Evolutionary conservation across 2,797 vertebrate genomes (phyloP).

Genomic region (Halcyon badia): DNA sequence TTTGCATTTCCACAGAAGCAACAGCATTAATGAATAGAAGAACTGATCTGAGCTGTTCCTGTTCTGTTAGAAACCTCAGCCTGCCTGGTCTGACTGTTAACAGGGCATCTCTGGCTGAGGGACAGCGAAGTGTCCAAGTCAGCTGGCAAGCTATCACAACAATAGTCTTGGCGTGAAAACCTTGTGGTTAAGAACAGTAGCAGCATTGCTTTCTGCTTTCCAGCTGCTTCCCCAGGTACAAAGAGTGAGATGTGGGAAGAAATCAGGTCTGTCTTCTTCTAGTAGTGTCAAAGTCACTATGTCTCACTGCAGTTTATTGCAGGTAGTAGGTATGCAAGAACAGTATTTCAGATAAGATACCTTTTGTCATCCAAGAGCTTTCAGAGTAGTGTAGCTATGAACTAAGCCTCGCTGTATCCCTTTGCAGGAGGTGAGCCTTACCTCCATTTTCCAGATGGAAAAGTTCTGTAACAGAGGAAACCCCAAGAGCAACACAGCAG

Average conservation of each 20-base stretch:
- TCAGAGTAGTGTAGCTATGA: not conserved
- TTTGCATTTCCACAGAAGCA: not conserved
- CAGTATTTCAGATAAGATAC: not conserved
- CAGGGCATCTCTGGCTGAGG: not conserved
- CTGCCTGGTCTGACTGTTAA: not conserved
- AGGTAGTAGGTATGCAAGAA: not conserved
- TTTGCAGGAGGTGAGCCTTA: not conserved
- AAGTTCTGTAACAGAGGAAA: not conserved
- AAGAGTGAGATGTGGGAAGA: not conserved
- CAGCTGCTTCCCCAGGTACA: not conserved
- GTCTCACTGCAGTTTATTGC: not conserved
- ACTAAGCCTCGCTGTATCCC: not conserved
- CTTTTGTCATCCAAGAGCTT: not conserved
- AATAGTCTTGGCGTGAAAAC: not conserved
- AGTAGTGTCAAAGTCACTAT: not conserved
- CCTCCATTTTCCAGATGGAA: not conserved
- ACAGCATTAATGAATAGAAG: not conserved
- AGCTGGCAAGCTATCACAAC: not conserved
- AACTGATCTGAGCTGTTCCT: not conserved
- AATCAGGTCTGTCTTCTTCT: not conserved
- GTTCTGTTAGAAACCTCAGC: not conserved
- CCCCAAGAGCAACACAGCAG: not conserved
- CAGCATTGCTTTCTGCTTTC: not conserved
- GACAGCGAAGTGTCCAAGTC: not conserved
- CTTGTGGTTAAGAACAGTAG: not conserved